Evolutionary conservation across 2,888 invertebrate species (phyloP), one percentile per base, ranked within the genome.

Genomic region (Adelognathus sp.): DNA sequence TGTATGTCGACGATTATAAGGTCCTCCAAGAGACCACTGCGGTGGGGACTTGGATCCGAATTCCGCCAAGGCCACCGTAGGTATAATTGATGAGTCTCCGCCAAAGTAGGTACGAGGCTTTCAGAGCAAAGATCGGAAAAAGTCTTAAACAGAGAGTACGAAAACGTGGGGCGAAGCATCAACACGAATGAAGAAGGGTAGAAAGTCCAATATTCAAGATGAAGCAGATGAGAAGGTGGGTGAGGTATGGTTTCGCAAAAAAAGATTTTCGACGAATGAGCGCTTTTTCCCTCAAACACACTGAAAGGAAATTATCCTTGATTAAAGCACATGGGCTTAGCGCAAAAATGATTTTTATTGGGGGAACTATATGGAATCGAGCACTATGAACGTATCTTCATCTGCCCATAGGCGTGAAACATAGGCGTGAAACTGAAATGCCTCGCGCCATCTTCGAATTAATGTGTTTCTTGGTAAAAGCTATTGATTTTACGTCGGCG

Each of bases 401-500:
- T n/a, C n/a, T n/a, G n/a, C n/a, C n/a, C n/a, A n/a, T n/a, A n/a
- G n/a, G n/a, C n/a, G n/a, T n/a, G n/a, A n/a, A n/a, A n/a, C n/a
- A n/a, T n/a, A n/a, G n/a, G n/a, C 29, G 50, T 69, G 46, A 63
- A 60, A 44, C 54, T 7, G 54, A 52, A 61, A 66, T 44, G 21
- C 44, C 18, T 52, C 31, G 36, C 36, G 52, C n/a, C 41, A 33
- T 71, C 52, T 44, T 11, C 60, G 44, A 72, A 67, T 67, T 72
- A 67, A 72, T 56, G 61, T 67, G 67, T 56, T 56, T 54, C 63
- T 44, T 50, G 31, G 46, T 44, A 69, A 72, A 56, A 41, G 39
- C 7, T 73, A 77, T 69, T 77, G 73, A 77, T 79, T 79, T 75
- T 71, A 79, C 70, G 75, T 75, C 70, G 52, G 27, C 60, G 69